Conservation (phyloP, 2,888 invertebrate species). For the Eupithecia subumbrata region DNA sequence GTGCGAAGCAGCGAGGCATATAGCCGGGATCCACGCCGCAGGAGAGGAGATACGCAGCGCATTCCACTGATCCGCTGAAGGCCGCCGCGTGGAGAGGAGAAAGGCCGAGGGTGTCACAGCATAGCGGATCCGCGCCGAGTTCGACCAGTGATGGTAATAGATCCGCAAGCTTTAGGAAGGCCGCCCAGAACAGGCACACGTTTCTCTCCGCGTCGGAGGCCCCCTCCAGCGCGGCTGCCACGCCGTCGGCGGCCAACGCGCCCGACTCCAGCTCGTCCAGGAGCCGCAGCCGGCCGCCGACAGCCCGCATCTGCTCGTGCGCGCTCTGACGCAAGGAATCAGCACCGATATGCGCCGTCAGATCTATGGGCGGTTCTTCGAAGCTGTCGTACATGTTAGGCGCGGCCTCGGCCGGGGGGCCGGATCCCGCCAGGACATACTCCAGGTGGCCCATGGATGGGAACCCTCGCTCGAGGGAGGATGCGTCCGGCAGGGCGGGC, state of each 20-base stretch:
- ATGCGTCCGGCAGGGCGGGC: slow-evolving; percentile 59
- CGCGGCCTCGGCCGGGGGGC: slow-evolving; percentile 91
- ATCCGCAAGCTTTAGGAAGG: slow-evolving; percentile 88
- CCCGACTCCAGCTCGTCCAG: slow-evolving; percentile 90
- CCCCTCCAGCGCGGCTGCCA: slow-evolving; percentile 75
- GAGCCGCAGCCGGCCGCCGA: slow-evolving; percentile 87
- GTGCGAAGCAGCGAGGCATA: slow-evolving; percentile 89
- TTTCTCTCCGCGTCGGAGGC: slow-evolving; percentile 88
- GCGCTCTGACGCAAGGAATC: slow-evolving; percentile 90
- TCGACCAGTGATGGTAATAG: slow-evolving; percentile 86
- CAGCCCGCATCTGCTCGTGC: slow-evolving; percentile 89
- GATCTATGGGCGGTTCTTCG: slow-evolving; percentile 87
- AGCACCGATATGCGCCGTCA: slow-evolving; percentile 88
- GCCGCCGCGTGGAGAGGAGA: slow-evolving; percentile 90
- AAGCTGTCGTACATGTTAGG: slow-evolving; percentile 93
- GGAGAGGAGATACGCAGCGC: slow-evolving; percentile 87
- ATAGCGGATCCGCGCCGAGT: slow-evolving; percentile 88
- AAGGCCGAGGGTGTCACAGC: slow-evolving; percentile 88
- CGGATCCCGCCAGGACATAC: slow-evolving; percentile 91
- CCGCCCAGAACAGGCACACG: slow-evolving; percentile 89
- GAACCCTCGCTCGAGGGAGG: slow-evolving; percentile 86
- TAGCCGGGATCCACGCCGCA: slow-evolving; percentile 88
- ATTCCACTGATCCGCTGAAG: slow-evolving; percentile 90
- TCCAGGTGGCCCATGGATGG: slow-evolving; percentile 88
- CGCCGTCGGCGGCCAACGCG: slow-evolving; percentile 84